phyloP scores from a whole-genome alignment of 2,797 vertebrate genomes.

The Merluccius polli region DNA sequence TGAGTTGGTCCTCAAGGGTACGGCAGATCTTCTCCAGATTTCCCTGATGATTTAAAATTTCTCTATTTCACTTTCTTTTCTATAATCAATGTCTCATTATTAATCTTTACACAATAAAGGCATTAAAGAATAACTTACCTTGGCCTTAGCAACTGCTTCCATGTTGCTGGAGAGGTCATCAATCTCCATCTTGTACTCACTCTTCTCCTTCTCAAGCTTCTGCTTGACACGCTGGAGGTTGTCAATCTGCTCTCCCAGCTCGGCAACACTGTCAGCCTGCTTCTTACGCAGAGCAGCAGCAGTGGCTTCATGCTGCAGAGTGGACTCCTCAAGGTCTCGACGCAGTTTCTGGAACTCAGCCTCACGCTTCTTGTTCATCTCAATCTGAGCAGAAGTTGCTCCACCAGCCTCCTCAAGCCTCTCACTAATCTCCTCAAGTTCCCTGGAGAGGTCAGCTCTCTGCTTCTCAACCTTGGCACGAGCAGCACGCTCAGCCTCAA shows the following conservation, averaged over 20 bases:
- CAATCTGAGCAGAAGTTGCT: neutral
- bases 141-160: slow-evolving; percentile 54
- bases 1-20: slow-evolving; percentile 82
- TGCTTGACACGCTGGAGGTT: slow-evolving; percentile 77
- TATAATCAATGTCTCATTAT: neutral
- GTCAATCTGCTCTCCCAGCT: slow-evolving; percentile 2
- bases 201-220: slow-evolving; percentile 83
- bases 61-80: neutral
- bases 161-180: slow-evolving; percentile 76
- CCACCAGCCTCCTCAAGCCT: slow-evolving; percentile 1
- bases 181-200: slow-evolving; percentile 79
- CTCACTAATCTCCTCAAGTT: slow-evolving; percentile 1
- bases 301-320: slow-evolving; percentile 1
- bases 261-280: slow-evolving; percentile 1
- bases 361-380: slow-evolving; percentile 1
- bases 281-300: slow-evolving; percentile 2
- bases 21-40: slow-evolving; percentile 85
- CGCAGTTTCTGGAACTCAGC: neutral
- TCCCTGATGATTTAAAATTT: slow-evolving; percentile 57
- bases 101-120: too few relatives aligned
- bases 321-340: slow-evolving; percentile 1
- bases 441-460: neutral
- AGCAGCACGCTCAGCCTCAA: neutral
- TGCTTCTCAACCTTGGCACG: slow-evolving; percentile 1
- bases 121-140: slow-evolving; percentile 13